These are phyloP conservation scores for Athene cunicularia DNA, from an alignment of 2,113 vertebrate genomes.

Conservation along the genomic window DNA sequence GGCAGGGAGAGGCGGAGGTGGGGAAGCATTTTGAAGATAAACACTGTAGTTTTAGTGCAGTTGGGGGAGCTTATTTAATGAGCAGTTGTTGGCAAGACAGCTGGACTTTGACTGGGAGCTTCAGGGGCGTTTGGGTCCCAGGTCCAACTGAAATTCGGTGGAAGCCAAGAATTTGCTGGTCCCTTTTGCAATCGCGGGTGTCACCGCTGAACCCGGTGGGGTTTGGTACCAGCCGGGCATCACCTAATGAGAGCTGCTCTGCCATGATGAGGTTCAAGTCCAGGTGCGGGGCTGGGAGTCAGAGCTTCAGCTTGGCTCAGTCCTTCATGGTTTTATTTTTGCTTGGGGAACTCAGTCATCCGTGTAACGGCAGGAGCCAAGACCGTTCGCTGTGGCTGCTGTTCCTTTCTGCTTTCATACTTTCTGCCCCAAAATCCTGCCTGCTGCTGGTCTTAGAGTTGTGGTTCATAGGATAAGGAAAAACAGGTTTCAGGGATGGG, in stretches of 20 bases:
- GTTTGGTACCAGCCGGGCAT: not conserved
- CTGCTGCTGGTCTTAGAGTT: not conserved
- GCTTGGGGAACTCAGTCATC: not conserved
- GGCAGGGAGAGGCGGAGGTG: slow-evolving; percentile 10
- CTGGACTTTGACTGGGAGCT: slow-evolving; percentile 12
- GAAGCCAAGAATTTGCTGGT: not conserved
- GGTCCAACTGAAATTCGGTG: not conserved
- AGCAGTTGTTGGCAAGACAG: not conserved
- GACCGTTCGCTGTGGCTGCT: not conserved
- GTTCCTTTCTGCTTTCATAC: not conserved
- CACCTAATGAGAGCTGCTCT: not conserved
- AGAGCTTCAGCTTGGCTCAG: not conserved
- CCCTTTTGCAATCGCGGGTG: not conserved
- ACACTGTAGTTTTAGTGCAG: not conserved
- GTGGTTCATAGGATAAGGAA: not conserved
- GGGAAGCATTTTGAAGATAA: slow-evolving; percentile 1
- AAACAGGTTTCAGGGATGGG: not conserved
- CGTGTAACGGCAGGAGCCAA: not conserved
- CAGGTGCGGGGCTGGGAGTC: not conserved
- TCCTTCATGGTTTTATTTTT: not conserved
- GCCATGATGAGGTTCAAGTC: fast-evolving
- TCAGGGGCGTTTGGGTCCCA: not conserved
- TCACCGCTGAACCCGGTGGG: not conserved
- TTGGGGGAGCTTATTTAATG: not conserved
- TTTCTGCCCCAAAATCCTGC: not conserved